Evolutionary conservation across 2,113 vertebrate genomes (phyloP).

Genomic region (Lophura nycthemera): DNA sequence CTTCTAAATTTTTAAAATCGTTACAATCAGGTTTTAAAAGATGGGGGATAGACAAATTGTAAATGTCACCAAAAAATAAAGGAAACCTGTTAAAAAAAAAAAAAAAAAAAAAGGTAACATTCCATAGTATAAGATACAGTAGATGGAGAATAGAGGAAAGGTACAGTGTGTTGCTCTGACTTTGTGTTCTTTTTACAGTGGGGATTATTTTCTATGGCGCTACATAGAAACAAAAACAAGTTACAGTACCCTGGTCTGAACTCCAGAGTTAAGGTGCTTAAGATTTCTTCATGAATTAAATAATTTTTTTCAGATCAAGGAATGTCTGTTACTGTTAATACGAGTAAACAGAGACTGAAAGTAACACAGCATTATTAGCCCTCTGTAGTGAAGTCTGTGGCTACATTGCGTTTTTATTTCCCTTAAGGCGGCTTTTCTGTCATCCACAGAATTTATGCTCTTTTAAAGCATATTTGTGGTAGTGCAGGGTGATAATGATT

Average conservation of each 20-base stretch:
- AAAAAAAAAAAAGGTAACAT: background rate
- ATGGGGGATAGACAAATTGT: background rate
- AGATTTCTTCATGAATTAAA: background rate
- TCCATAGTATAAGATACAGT: background rate
- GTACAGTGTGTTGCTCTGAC: background rate
- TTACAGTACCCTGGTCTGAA: background rate
- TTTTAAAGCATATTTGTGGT: constrained; percentile 45
- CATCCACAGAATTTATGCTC: constrained; percentile 17
- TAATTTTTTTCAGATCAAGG: background rate
- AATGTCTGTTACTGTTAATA: constrained; percentile 24
- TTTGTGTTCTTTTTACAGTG: background rate
- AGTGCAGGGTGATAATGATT: constrained; percentile 42
- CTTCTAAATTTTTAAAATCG: background rate
- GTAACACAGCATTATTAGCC: constrained; percentile 2
- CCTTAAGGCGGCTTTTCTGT: constrained; percentile 34
- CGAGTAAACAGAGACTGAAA: constrained; percentile 12
- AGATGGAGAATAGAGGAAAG: background rate
- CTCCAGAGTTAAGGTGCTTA: constrained; percentile 21
- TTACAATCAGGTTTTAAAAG: constrained; percentile 10
- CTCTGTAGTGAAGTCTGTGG: constrained; percentile 19
- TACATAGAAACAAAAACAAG: background rate
- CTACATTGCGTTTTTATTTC: constrained; percentile 29
- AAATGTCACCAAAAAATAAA: background rate
- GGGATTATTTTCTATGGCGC: background rate
- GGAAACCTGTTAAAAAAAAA: background rate